Base-by-base conservation (phyloP, 2,888 invertebrate species). In the Drepanosiphum platanoidis region DNA sequence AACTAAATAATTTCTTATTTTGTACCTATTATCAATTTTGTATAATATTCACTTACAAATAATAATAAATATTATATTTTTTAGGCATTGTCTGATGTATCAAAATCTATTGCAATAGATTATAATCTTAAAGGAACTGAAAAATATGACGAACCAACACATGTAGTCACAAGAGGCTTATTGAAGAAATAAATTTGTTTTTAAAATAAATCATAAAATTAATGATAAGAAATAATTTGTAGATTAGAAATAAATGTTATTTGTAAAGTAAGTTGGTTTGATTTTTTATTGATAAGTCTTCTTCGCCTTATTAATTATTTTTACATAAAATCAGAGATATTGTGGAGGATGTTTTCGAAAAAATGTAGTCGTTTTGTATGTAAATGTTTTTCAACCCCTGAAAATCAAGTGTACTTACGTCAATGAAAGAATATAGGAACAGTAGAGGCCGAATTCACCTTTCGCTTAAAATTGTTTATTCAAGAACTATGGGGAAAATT, bases 61-160 rank as follows among this genome's bases (percentile, higher is more conserved):
- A 68, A 27, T 66, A 15, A 30, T 42, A 7, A n/a, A 27, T 15
- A 1, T 11, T 46, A 61, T 86, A 74, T 86, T 66, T 86, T 87
- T 64, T 80, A 88, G 88, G 88, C 88, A 34, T 74, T 88, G n/a
- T 88, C 88, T 18, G 88, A 88, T 86, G 75, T 88, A 61, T 88
- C 88, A 5, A 88, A 88, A 86, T 81, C 87, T 4, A 87, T 87
- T 87, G 87, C 87, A 32, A 81, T 82, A 34, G 87, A 88, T 42
- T 88, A 88, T 64, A 80, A 86, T 7, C 82, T 87, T 64, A 84
- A 87, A 30, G 78, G 72, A 15, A 80, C 86, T 34, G 86, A 86
- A 46, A 74, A 66, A 39, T 80, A 86, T 4, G 68, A 71, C 18
- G 87, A 87, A 61, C 88, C 88, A 11, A 75, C 86, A 39, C 87